Evolutionary conservation across 1,140 invertebrate genomes (phyloP), one percentile per base, ranked within the genome.

Genomic region (Babylonia areolata): DNA sequence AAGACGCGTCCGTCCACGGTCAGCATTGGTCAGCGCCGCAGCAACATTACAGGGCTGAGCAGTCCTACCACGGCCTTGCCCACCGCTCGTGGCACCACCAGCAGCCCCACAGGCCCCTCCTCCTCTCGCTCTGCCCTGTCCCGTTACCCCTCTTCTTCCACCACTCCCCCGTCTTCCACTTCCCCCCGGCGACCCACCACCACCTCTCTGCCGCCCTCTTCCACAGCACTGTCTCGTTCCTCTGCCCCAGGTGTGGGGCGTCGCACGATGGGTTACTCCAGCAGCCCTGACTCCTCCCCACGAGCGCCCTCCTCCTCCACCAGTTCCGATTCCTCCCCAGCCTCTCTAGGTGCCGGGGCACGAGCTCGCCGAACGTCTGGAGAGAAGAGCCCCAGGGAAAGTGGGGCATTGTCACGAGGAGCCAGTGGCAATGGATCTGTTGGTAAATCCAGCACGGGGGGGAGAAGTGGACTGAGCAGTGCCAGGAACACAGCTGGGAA

Each of bases 11-110:
- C 84, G 28, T 23, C 84, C 71, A 37, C 84, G 9, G 46, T 40
- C 28, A 51, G 35, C 17, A 6, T 20, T 0, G 46, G 73, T 20
- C 77, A 80, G 46, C 77, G 73, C 6, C 73, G 84, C 12, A 37
- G 37, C 46, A 80, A 78, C 33, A 78, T 85, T 75, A 77, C 71
- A 35, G 73, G 84, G 23, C 54, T 80, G 31, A 64, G 35, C 54
- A 39, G 46, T 20, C 31, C 39, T n/a, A 37, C 37, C 23, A 6
- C n/a, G 11, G n/a, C 35, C 35, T 31, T 54, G 15, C 23, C 58
- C 9, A 6, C 31, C 31, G n/a, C n/a, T n/a, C n/a, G n/a, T n/a
- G 31, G 33, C 23, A 42, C n/a, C 23, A 77, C 37, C 42, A 40
- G 73, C 15, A n/a, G 33, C 23, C n/a, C 64, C 20, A 42, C 37